Base-by-base conservation (phyloP, 2,888 invertebrate genomes). In the Melolontha melolontha region DNA sequence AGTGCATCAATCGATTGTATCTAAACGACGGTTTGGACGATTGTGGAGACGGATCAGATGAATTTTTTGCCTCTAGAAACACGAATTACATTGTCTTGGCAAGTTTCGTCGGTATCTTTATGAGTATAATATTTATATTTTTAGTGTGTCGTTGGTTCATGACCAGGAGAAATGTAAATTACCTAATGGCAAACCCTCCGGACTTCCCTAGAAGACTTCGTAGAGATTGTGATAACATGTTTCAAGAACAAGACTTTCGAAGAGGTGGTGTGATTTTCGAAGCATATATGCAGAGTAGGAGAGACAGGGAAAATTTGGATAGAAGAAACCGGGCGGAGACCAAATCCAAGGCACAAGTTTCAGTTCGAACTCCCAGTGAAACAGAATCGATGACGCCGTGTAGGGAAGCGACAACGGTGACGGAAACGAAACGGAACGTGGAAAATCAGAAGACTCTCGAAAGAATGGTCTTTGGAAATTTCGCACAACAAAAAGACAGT, bases 151-250 rank as follows among this genome's bases (percentile, higher is more conserved):
- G 73, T 8, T 78, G 75, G 75, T 74, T 59, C 50, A 14, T 64
- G 12, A 67, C 39, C 11, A 65, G 78, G 40, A 50, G 75, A 6
- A 68, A 77, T 54, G 34, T 77, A 2, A 34, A 62, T 5, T 50
- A 67, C 10, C 41, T 77, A 2, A 67, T 78, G 54, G 67, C 69
- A 10, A 73, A 78, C 52, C 66, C 74, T 34, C 78, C 77, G 5
- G 73, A 76, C 40, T 76, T 77, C 67, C 76, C 77, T 2, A 75
- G 76, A 8, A 73, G 74, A 4, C 75, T 75, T 65, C 65, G 72
- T 17, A 72, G 72, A 10, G 75, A 75, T 16, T 73, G 72, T 7
- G 70, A 70, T 7, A 55, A 67, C 10, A 52, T 59, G 8, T 55
- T 63, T 22, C 64, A 59, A 10, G 67, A 64, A 2, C 67, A 57